These are phyloP conservation scores for Strigamia crassipes DNA, from an alignment of 2,888 invertebrate species.

Conservation along the genomic window DNA sequence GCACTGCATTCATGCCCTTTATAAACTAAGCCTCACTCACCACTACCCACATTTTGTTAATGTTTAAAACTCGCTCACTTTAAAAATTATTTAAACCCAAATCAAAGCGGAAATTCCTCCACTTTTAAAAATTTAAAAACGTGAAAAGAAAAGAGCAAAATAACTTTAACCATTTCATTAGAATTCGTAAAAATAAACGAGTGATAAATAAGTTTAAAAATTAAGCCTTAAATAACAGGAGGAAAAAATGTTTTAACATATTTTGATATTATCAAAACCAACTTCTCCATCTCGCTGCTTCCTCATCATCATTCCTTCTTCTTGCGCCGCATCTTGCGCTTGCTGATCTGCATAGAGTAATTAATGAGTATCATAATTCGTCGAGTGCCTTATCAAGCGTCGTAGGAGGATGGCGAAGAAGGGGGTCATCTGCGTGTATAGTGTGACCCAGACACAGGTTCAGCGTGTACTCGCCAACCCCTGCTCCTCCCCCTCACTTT, in stretches of 20 bases:
- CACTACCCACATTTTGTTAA: slow-evolving; percentile 21
- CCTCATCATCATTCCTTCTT: slow-evolving; percentile 7
- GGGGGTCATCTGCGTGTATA: background rate
- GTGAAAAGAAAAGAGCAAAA: background rate
- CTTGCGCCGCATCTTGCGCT: background rate
- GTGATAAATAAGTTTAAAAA: background rate
- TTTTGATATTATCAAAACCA: slow-evolving; percentile 9
- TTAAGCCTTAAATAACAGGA: no score
- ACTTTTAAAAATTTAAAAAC: background rate
- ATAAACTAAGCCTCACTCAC: slow-evolving; percentile 16
- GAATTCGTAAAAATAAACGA: background rate
- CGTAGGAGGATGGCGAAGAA: slow-evolving; percentile 11
- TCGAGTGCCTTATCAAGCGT: slow-evolving; percentile 11
- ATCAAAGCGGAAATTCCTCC: background rate
- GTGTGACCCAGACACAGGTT: slow-evolving; percentile 9
- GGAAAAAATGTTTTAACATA: background rate
- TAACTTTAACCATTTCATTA: background rate
- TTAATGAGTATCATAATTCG: slow-evolving; percentile 11
- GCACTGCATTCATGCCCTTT: slow-evolving; percentile 21
- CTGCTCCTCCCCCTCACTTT: slow-evolving; percentile 16
- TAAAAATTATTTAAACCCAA: slow-evolving; percentile 2
- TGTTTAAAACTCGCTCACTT: slow-evolving; percentile 11
- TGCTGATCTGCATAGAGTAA: slow-evolving; percentile 16
- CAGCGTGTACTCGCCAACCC: slow-evolving; percentile 3
- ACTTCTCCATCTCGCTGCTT: slow-evolving; percentile 15